A percentile compares a stretch with the other conserved stretches of the same genome.
phyloP scores from a whole-genome alignment of 2,888 invertebrate species.

The Chloromyia formosa region DNA sequence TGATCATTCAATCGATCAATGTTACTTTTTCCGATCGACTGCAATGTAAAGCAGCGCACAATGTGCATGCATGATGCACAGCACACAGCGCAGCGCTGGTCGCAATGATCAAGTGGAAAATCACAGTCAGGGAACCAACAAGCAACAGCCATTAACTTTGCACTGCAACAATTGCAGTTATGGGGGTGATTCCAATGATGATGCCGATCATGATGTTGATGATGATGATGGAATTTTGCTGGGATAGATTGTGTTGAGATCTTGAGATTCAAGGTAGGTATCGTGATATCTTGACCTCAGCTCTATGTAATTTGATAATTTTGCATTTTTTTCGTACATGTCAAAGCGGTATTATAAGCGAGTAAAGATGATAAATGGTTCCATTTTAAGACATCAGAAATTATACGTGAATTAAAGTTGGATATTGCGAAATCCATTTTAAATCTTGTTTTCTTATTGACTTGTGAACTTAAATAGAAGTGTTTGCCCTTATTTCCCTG shows the following conservation, averaged over 20 bases:
- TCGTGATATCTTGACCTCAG: too few species aligned
- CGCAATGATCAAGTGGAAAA: neutral
- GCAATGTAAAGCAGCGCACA: conserved; percentile 21
- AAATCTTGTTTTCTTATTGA: too few species aligned
- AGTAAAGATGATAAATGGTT: too few species aligned
- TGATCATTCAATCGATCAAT: conserved; percentile 41
- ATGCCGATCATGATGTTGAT: conserved; percentile 27
- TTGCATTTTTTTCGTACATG: too few species aligned
- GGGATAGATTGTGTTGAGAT: neutral
- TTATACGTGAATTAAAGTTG: too few species aligned
- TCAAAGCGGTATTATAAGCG: too few species aligned
- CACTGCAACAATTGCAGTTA: conserved; percentile 19
- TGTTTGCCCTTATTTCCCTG: conserved; percentile 1
- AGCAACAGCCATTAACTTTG: too few species aligned
- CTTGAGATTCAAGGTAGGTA: neutral
- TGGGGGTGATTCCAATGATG: neutral
- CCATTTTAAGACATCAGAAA: too few species aligned
- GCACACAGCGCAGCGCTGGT: neutral
- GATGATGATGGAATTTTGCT: conserved; percentile 8
- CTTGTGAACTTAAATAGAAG: neutral
- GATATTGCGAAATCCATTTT: too few species aligned
- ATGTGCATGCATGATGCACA: conserved; percentile 27
- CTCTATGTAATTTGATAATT: too few species aligned
- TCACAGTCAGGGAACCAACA: neutral
- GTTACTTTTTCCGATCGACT: conserved; percentile 34